phyloP scores from a whole-genome alignment of 2,113 vertebrate species.

The Eretmochelys imbricata region DNA sequence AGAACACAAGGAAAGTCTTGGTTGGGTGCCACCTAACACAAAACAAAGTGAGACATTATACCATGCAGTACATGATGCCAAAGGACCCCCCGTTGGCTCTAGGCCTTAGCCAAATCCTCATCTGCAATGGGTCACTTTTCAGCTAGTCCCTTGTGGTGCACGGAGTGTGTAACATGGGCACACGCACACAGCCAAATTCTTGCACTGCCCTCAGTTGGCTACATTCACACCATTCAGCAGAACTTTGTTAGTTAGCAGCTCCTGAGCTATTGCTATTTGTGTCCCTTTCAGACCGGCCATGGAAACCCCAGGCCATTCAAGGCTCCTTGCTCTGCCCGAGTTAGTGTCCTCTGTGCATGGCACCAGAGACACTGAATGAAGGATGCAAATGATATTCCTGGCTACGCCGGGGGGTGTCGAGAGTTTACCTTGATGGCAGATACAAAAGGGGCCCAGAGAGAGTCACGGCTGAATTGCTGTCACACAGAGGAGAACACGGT shows the following conservation, averaged over 20 bases:
- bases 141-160: neutral
- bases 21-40: neutral
- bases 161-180: rapidly evolving
- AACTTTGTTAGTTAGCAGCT: neutral
- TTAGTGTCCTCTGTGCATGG: neutral
- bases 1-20: neutral
- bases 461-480: constrained; percentile 8
- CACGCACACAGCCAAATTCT: neutral
- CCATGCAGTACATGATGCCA: neutral
- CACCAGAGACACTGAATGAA: neutral
- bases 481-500: constrained; percentile 27
- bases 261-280: neutral
- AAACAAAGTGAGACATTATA: neutral
- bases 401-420: neutral
- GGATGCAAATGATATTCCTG: neutral
- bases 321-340: neutral
- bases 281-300: neutral
- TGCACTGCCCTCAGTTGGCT: neutral
- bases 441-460: constrained; percentile 20
- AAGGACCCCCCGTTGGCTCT: neutral
- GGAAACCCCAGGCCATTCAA: neutral
- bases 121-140: neutral
- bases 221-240: rapidly evolving
- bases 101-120: rapidly evolving
- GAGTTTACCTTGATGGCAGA: constrained; percentile 26